Percentiles rank a stretch among this genome's conserved stretches.
Evolutionary conservation across 2,113 vertebrate species (phyloP).

Genomic region (Microtus pennsylvanicus): DNA sequence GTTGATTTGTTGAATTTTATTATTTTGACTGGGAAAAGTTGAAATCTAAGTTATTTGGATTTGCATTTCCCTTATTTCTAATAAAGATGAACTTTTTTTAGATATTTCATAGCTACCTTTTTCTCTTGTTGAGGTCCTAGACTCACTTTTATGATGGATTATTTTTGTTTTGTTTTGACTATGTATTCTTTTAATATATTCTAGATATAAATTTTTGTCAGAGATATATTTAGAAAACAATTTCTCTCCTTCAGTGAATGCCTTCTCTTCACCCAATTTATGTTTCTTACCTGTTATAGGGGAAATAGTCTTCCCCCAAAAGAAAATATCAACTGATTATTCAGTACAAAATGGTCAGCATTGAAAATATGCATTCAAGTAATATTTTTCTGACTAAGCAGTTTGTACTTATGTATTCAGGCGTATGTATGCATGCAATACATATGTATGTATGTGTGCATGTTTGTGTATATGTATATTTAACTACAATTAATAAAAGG

Average conservation of each 20-base stretch:
- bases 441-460: not conserved
- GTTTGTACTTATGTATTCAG: not conserved
- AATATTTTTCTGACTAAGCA: not conserved
- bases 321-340: not conserved
- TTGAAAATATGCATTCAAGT: not conserved
- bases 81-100: not conserved
- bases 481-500: not conserved
- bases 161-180: not conserved
- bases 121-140: not conserved
- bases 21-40: not conserved
- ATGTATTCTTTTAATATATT: not conserved
- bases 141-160: not conserved
- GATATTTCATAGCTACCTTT: not conserved
- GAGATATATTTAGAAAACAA: not conserved
- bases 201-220: not conserved
- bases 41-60: not conserved
- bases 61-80: not conserved
- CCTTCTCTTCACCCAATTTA: not conserved
- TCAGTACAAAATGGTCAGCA: too few relatives aligned
- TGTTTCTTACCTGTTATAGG: not conserved
- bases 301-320: not conserved
- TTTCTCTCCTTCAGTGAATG: not conserved
- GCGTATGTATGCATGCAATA: not conserved
- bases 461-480: not conserved
- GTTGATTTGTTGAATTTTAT: not conserved